Percentiles rank a stretch among this genome's conserved stretches.
These are phyloP conservation scores for Aulostomus chinensis DNA, from an alignment of 2,797 vertebrate genomes.

Conservation along the genomic window DNA sequence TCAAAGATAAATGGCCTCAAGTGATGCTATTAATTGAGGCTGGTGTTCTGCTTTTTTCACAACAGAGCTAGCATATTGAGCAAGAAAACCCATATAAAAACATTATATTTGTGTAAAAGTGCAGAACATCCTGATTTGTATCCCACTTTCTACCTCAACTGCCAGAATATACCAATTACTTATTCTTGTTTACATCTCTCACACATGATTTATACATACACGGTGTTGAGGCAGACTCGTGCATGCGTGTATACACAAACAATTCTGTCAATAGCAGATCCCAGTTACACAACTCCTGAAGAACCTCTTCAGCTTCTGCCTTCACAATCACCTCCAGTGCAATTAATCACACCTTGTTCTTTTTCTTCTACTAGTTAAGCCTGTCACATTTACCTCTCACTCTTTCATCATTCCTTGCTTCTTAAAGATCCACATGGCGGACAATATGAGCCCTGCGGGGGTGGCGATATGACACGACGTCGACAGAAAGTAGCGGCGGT, in stretches of 20 bases:
- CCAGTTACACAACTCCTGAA: slow-evolving; percentile 29
- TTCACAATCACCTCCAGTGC: slow-evolving; percentile 63
- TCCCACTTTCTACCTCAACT: no score
- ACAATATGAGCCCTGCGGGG: slow-evolving; percentile 70
- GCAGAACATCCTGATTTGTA: no score
- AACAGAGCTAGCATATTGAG: no score
- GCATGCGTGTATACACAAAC: slow-evolving; percentile 24
- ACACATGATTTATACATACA: slow-evolving; percentile 14
- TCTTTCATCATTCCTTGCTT: slow-evolving; percentile 74
- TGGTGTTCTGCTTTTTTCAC: no score
- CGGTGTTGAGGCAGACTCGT: no score
- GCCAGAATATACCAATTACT: no score
- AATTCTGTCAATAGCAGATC: no score
- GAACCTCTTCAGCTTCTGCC: slow-evolving; percentile 58
- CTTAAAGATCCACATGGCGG: slow-evolving; percentile 68
- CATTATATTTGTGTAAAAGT: no score
- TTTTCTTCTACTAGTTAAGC: slow-evolving; percentile 64
- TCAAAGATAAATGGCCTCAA: no score
- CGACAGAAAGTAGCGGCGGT: slow-evolving; percentile 67
- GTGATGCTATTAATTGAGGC: no score
- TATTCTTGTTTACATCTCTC: no score
- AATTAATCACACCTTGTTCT: slow-evolving; percentile 79
- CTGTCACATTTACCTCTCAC: slow-evolving; percentile 74
- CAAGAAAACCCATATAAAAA: no score
- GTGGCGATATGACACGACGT: slow-evolving; percentile 69